These are phyloP conservation scores for Herminia tarsipennalis DNA, from an alignment of 2,888 invertebrate genomes.

Conservation along the genomic window DNA sequence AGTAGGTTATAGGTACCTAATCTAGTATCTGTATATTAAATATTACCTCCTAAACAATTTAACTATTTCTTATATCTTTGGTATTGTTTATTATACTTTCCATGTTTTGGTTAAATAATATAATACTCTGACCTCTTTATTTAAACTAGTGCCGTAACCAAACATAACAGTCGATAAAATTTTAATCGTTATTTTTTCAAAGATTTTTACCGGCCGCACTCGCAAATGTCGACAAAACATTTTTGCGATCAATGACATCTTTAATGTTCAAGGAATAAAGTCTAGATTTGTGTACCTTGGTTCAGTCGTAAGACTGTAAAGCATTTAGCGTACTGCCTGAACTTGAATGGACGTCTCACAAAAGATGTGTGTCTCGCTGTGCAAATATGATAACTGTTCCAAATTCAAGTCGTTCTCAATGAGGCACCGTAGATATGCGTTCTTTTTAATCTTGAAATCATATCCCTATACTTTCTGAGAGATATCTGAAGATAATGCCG, in stretches of 20 bases:
- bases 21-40: too few relatives aligned
- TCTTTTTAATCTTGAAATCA: conserved; percentile 1
- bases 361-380: conserved; percentile 14
- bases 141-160: conserved; percentile 9
- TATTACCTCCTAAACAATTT: too few relatives aligned
- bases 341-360: conserved; percentile 9
- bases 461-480: neutral
- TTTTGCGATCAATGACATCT: neutral
- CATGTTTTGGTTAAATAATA: too few relatives aligned
- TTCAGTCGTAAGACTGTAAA: neutral
- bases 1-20: too few relatives aligned
- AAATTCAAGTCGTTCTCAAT: neutral
- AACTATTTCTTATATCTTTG: too few relatives aligned
- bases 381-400: conserved; percentile 14
- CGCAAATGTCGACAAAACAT: conserved; percentile 6
- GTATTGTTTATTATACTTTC: too few relatives aligned
- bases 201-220: conserved; percentile 18
- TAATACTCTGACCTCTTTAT: conserved; percentile 18
- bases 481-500: neutral
- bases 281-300: conserved; percentile 6
- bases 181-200: neutral
- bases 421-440: conserved; percentile 1
- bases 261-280: neutral
- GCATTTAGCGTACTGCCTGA: conserved; percentile 1
- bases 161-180: conserved; percentile 7